Conservation (phyloP, 2,888 invertebrate genomes). For the Bhutanitis thaidina region DNA sequence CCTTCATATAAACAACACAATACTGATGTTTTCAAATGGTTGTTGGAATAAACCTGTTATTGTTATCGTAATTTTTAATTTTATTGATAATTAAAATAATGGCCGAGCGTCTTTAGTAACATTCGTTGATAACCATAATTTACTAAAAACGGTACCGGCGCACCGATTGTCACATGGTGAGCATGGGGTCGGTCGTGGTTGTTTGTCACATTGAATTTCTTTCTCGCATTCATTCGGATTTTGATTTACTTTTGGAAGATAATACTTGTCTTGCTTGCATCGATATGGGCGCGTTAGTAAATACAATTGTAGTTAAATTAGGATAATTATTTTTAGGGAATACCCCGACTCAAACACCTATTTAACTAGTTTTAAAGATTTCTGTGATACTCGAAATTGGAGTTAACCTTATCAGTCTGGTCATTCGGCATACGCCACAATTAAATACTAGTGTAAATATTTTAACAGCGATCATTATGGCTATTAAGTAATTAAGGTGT, state of each 20-base stretch:
- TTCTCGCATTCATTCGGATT: not conserved
- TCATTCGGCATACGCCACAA: not conserved
- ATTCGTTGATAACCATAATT: not conserved
- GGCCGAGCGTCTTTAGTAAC: not conserved
- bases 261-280: not conserved
- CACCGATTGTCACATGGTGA: not conserved
- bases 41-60: not conserved
- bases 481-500: constrained; percentile 21
- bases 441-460: not conserved
- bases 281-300: not conserved
- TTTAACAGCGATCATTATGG: not conserved
- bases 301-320: not conserved
- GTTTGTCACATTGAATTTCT: not conserved
- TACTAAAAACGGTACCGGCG: not conserved
- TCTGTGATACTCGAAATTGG: not conserved
- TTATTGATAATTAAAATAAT: not conserved
- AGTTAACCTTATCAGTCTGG: too few species aligned
- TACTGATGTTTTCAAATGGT: not conserved
- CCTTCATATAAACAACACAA: too few species aligned
- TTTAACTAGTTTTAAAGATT: not conserved
- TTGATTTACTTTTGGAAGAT: not conserved
- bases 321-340: not conserved
- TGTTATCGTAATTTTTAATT: not conserved
- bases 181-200: not conserved
- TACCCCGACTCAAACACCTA: too few species aligned